phyloP scores from a whole-genome alignment of 2,888 invertebrate genomes.

The Stratiomys singularior region DNA sequence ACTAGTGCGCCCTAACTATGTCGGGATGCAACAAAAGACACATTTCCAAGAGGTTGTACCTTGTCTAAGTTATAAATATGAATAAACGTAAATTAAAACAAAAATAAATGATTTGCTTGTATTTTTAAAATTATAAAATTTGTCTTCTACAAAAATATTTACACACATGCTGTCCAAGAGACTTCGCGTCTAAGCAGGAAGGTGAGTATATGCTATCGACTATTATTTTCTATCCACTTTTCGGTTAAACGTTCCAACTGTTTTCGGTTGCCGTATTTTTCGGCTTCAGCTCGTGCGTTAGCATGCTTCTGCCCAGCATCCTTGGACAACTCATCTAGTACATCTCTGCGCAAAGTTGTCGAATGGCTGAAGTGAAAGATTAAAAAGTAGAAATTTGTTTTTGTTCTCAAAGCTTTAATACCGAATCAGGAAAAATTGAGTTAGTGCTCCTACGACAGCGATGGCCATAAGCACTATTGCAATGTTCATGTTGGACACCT shows the following conservation, averaged over 20 bases:
- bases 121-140: slow-evolving; percentile 13
- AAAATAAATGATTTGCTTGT: background rate
- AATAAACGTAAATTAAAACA: slow-evolving; percentile 26
- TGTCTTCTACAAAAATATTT: background rate
- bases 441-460: slow-evolving; percentile 69
- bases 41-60: slow-evolving; percentile 24
- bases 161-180: background rate
- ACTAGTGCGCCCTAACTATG: background rate
- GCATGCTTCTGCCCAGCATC: slow-evolving; percentile 68
- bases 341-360: slow-evolving; percentile 66
- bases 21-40: slow-evolving; percentile 14
- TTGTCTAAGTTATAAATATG: slow-evolving; percentile 17
- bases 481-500: slow-evolving; percentile 72
- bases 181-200: background rate
- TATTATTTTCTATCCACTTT: slow-evolving; percentile 54
- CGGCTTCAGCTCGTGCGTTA: slow-evolving; percentile 68
- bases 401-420: slow-evolving; percentile 58
- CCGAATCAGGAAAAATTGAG: slow-evolving; percentile 73
- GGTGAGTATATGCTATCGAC: background rate
- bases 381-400: background rate
- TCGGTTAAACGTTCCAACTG: slow-evolving; percentile 63
- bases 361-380: slow-evolving; percentile 69
- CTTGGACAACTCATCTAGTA: slow-evolving; percentile 67
- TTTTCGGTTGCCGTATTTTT: slow-evolving; percentile 69
- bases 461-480: slow-evolving; percentile 70